A percentile compares a stretch with the other conserved stretches of the same genome.
These are phyloP conservation scores for Spheniscus humboldti DNA, from an alignment of 2,797 vertebrate genomes.

Conservation along the genomic window DNA sequence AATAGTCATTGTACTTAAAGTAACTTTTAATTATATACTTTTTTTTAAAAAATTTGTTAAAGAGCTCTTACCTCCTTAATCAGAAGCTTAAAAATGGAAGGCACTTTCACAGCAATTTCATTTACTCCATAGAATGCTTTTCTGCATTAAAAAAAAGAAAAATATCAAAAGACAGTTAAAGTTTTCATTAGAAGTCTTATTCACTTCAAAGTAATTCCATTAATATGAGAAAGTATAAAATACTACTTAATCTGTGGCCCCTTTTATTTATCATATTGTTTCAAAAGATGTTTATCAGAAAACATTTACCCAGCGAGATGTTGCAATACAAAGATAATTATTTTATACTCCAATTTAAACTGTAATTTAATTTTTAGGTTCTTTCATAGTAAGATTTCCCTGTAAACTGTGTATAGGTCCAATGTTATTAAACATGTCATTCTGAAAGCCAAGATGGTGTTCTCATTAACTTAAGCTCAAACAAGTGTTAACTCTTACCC, in stretches of 20 bases:
- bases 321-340: not conserved
- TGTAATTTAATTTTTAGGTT: not conserved
- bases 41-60: not conserved
- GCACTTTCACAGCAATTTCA: slow-evolving; percentile 99
- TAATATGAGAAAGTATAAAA: not conserved
- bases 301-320: not conserved
- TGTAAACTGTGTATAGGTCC: not conserved
- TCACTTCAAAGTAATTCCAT: not conserved
- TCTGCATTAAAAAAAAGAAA: slow-evolving; percentile 70
- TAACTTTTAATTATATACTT: not conserved
- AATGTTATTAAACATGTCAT: not conserved
- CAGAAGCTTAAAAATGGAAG: slow-evolving; percentile 99
- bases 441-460: not conserved
- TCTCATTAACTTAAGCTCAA: not conserved
- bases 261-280: not conserved
- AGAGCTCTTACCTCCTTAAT: slow-evolving; percentile 90
- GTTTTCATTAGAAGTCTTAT: not conserved
- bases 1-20: not conserved
- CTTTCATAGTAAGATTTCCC: not conserved
- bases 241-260: not conserved
- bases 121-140: slow-evolving; percentile 95
- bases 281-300: not conserved
- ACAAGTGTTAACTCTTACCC: not conserved
- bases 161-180: not conserved
- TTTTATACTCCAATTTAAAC: not conserved